phyloP scores from a whole-genome alignment of 1,140 invertebrate genomes.

The Hypsibius dujardini region DNA sequence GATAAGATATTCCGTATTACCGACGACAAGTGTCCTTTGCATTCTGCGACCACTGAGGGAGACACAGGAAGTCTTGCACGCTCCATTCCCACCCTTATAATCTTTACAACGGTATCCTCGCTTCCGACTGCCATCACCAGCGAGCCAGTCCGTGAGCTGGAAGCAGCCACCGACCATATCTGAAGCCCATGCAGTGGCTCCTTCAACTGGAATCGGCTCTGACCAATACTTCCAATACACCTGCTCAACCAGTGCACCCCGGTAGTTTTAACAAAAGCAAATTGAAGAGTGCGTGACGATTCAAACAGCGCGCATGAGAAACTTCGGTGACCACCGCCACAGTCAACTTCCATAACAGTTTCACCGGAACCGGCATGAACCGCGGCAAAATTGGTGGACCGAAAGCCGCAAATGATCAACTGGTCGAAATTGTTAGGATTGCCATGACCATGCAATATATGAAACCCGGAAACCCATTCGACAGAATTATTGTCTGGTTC shows the following conservation, averaged over 20 bases:
- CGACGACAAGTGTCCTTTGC: background rate
- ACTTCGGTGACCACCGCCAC: background rate
- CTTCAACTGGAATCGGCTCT: background rate
- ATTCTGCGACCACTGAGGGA: background rate
- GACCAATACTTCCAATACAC: background rate
- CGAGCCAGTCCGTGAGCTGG: background rate
- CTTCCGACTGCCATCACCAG: background rate
- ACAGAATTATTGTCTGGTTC: too few relatives aligned
- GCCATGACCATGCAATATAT: background rate
- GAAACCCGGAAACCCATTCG: constrained; percentile 1
- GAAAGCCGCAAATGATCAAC: background rate
- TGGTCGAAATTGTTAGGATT: background rate
- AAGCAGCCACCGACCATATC: background rate
- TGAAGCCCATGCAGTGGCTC: background rate
- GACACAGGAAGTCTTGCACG: background rate
- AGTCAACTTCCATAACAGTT: background rate
- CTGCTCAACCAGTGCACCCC: background rate
- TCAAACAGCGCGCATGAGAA: background rate
- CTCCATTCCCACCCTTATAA: background rate
- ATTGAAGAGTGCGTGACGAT: background rate
- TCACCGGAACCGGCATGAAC: background rate
- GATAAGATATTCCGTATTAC: too few relatives aligned
- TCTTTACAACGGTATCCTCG: background rate
- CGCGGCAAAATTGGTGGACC: background rate
- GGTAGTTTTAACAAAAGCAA: background rate